A percentile compares a stretch with the other conserved stretches of the same genome.
Evolutionary conservation across 2,113 vertebrate genomes (phyloP).

Genomic region (Lepisosteus oculatus): DNA sequence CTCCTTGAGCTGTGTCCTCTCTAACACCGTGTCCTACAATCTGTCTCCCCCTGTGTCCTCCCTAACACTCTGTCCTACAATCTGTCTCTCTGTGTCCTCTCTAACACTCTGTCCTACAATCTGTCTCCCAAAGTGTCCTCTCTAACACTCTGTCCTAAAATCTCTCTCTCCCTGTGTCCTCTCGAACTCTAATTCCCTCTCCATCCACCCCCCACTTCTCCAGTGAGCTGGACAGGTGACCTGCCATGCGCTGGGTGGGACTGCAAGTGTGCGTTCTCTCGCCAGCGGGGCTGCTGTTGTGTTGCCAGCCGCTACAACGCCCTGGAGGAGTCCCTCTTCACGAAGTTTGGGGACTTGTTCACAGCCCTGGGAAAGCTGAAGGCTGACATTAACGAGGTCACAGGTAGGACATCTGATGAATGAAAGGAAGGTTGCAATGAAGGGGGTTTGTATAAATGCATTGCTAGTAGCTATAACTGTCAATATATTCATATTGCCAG

Average conservation of each 20-base stretch:
- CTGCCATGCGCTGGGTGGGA: constrained; percentile 51
- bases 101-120: neutral
- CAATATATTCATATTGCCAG: no score
- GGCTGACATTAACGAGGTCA: constrained; percentile 14
- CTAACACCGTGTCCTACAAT: neutral
- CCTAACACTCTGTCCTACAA: neutral
- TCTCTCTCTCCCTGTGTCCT: neutral
- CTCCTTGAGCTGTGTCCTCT: neutral
- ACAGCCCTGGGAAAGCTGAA: constrained; percentile 25
- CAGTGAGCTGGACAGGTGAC: constrained; percentile 26
- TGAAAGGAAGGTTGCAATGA: no score
- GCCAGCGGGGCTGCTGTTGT: constrained; percentile 61
- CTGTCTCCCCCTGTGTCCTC: neutral
- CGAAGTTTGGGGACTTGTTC: constrained; percentile 29
- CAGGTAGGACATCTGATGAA: constrained; percentile 37
- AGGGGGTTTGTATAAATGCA: no score
- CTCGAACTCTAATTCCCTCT: neutral
- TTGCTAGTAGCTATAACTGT: no score
- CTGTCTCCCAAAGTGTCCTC: neutral
- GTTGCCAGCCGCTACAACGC: constrained; percentile 34
- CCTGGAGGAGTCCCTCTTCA: constrained; percentile 39
- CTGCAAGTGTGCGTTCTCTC: constrained; percentile 54
- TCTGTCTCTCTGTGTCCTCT: neutral
- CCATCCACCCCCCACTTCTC: neutral
- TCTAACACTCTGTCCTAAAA: neutral